These are phyloP conservation scores for Embiotoca jacksoni DNA, from an alignment of 2,113 vertebrate genomes.

Conservation along the genomic window DNA sequence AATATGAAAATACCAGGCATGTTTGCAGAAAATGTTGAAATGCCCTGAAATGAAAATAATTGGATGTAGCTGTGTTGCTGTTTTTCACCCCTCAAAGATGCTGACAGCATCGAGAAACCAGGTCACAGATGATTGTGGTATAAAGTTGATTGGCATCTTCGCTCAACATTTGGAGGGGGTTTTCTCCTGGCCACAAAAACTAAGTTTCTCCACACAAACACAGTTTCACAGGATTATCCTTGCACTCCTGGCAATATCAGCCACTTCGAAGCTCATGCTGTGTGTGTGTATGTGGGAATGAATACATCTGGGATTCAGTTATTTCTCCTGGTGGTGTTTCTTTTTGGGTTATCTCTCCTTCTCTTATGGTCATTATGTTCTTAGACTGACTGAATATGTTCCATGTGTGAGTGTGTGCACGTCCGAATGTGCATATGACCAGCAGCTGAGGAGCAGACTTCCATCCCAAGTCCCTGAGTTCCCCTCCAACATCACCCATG, in stretches of 20 bases:
- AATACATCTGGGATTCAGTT: conserved; percentile 34
- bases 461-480: conserved; percentile 65
- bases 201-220: conserved; percentile 56
- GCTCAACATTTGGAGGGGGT: conserved; percentile 34
- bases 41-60: conserved; percentile 56
- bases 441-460: conserved; percentile 55
- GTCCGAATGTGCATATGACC: conserved; percentile 25
- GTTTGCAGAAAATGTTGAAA: conserved; percentile 47
- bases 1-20: conserved; percentile 40
- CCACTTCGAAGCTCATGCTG: conserved; percentile 32
- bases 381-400: conserved; percentile 18
- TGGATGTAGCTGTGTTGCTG: conserved; percentile 50
- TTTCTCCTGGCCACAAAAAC: conserved; percentile 57
- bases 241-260: conserved; percentile 54
- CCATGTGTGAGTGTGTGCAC: conserved; percentile 41
- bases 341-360: conserved; percentile 45
- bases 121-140: conserved; percentile 51
- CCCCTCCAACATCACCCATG: conserved; percentile 74
- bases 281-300: conserved; percentile 12
- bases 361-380: conserved; percentile 56
- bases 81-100: conserved; percentile 44
- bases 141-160: conserved; percentile 64
- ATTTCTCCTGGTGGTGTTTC: conserved; percentile 28
- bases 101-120: conserved; percentile 54
- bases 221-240: conserved; percentile 66